A percentile compares a stretch with the other conserved stretches of the same genome.
Evolutionary conservation across 2,797 vertebrate species (phyloP).

Genomic region (Tenualosa thibaudeaui): DNA sequence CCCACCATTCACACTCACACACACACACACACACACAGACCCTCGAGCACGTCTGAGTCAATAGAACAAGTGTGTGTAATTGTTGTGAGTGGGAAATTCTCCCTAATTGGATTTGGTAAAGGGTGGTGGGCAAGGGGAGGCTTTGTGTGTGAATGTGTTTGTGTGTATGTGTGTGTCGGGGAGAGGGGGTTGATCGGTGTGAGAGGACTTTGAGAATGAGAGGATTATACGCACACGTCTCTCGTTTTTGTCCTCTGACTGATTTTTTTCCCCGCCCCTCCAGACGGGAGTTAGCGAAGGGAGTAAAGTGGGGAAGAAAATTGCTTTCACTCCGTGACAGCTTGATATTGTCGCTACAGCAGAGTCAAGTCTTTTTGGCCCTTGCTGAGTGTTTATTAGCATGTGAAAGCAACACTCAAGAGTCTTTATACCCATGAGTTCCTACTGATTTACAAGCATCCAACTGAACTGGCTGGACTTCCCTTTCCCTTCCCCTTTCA

Average conservation of each 20-base stretch:
- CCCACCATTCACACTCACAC: background rate
- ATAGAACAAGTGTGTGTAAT: conserved; percentile 6
- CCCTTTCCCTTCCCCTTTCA: background rate
- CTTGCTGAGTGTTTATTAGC: background rate
- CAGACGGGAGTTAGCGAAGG: too few species aligned
- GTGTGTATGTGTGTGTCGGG: background rate
- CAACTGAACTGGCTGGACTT: background rate
- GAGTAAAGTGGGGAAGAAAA: too few species aligned
- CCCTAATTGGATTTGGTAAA: background rate
- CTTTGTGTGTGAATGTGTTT: background rate
- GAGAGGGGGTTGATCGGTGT: background rate
- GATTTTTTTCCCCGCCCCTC: too few species aligned
- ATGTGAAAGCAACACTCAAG: background rate
- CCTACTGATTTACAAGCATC: background rate
- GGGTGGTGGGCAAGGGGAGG: background rate
- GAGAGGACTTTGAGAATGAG: too few species aligned
- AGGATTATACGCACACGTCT: too few species aligned
- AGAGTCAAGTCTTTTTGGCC: background rate
- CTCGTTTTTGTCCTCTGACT: too few species aligned
- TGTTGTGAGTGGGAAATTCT: background rate
- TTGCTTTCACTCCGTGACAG: too few species aligned
- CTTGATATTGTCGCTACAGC: too few species aligned
- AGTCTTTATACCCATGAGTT: background rate
- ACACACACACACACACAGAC: too few species aligned
- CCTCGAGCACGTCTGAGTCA: background rate